A percentile compares a stretch with the other conserved stretches of the same genome.
These are phyloP conservation scores for Pectinophora gossypiella DNA, from an alignment of 1,140 invertebrate genomes.

Conservation along the genomic window DNA sequence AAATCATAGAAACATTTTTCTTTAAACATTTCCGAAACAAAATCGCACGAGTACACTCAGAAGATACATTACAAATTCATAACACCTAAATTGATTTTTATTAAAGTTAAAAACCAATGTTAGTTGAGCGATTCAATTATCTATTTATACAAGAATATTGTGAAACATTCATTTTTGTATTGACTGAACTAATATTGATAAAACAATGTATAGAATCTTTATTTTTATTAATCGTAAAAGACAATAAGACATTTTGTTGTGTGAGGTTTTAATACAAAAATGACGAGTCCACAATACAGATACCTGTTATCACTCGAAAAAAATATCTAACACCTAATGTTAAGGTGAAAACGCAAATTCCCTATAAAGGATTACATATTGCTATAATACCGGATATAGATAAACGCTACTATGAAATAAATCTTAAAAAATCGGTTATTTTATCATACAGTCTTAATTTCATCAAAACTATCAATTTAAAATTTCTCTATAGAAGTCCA, in stretches of 20 bases:
- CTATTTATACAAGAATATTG: not conserved
- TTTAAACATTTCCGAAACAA: no score
- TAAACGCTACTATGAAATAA: not conserved
- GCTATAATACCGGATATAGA: slow-evolving; percentile 8
- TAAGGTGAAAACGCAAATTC: not conserved
- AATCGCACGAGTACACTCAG: not conserved
- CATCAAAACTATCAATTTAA: slow-evolving; percentile 18
- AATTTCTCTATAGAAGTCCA: not conserved
- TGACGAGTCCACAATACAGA: no score
- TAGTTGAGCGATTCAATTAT: not conserved
- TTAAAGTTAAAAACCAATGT: not conserved
- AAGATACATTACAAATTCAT: not conserved
- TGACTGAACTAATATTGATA: no score
- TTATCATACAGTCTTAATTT: slow-evolving; percentile 43
- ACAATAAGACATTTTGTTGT: no score
- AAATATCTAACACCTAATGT: not conserved
- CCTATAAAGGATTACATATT: slow-evolving; percentile 1
- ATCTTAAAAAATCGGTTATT: not conserved
- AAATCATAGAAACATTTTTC: not conserved
- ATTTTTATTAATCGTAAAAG: no score
- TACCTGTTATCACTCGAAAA: not conserved
- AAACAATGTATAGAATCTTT: no score
- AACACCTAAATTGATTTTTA: not conserved
- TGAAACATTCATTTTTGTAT: not conserved
- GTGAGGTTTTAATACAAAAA: no score